phyloP scores from a whole-genome alignment of 2,113 vertebrate species.

The Cygnus atratus region DNA sequence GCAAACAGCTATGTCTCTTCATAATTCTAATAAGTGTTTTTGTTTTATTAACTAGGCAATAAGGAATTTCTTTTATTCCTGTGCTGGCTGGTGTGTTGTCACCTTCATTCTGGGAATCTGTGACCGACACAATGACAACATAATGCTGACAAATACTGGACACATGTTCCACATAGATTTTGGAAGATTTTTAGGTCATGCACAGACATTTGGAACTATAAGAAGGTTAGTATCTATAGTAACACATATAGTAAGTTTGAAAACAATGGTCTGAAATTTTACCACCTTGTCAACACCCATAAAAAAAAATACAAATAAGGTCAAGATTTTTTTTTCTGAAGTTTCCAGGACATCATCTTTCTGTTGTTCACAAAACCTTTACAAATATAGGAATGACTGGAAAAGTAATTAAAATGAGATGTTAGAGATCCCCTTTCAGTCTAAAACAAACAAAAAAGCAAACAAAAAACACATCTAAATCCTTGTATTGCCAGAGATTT shows the following conservation, averaged over 20 bases:
- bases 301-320: background rate
- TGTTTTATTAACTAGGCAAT: conserved; percentile 58
- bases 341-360: background rate
- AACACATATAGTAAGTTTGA: background rate
- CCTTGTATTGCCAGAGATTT: background rate
- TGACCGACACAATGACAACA: conserved; percentile 81
- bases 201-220: conserved; percentile 78
- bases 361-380: background rate
- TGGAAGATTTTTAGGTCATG: conserved; percentile 78
- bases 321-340: background rate
- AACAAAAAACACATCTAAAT: background rate
- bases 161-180: conserved; percentile 83
- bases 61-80: conserved; percentile 78
- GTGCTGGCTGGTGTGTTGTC: conserved; percentile 80
- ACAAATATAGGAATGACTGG: background rate
- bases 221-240: conserved; percentile 71
- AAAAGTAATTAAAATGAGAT: background rate
- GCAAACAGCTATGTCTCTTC: background rate
- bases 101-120: conserved; percentile 81
- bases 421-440: background rate
- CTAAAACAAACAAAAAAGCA: background rate
- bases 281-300: background rate
- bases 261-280: background rate
- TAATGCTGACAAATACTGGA: conserved; percentile 76
- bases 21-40: background rate